Percentiles rank a stretch among this genome's conserved stretches.
These are phyloP conservation scores for Littorina saxatilis DNA, from an alignment of 1,140 invertebrate species.

Conservation along the genomic window DNA sequence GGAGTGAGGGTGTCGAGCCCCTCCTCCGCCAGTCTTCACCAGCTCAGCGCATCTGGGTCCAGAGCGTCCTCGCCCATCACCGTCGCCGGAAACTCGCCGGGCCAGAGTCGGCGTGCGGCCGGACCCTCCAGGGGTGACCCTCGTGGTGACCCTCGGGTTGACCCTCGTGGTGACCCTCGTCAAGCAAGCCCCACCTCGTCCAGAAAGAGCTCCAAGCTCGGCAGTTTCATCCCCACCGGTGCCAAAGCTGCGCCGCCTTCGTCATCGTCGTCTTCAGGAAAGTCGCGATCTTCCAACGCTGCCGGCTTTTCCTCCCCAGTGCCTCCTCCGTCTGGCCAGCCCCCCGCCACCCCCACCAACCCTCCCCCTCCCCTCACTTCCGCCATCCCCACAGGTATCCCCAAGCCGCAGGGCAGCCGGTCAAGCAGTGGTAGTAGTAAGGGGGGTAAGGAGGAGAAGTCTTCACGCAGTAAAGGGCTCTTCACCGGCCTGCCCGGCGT, in stretches of 20 bases:
- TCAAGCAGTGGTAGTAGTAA: slow-evolving; percentile 56
- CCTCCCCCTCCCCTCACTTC: slow-evolving; percentile 46
- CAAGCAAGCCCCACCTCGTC: slow-evolving; percentile 49
- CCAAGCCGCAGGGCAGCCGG: slow-evolving; percentile 60
- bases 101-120: neutral
- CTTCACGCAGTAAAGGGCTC: slow-evolving; percentile 41
- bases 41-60: neutral
- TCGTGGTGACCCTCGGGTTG: slow-evolving; percentile 30
- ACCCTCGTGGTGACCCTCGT: slow-evolving; percentile 31
- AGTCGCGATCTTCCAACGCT: slow-evolving; percentile 24
- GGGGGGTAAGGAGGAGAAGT: slow-evolving; percentile 54
- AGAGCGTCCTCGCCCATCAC: slow-evolving; percentile 30
- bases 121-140: slow-evolving; percentile 8
- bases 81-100: slow-evolving; percentile 24
- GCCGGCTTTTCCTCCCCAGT: slow-evolving; percentile 9
- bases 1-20: slow-evolving; percentile 13
- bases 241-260: slow-evolving; percentile 53
- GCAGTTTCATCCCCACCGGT: slow-evolving; percentile 62
- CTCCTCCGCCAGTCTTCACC: slow-evolving; percentile 33
- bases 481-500: slow-evolving; percentile 42
- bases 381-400: slow-evolving; percentile 55
- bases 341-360: slow-evolving; percentile 38
- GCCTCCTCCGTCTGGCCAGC: neutral
- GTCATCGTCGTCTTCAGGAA: slow-evolving; percentile 41
- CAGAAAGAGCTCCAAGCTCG: slow-evolving; percentile 65